Evolutionary conservation across 2,888 invertebrate genomes (phyloP).

Genomic region (Eutolmus rufibarbis): DNA sequence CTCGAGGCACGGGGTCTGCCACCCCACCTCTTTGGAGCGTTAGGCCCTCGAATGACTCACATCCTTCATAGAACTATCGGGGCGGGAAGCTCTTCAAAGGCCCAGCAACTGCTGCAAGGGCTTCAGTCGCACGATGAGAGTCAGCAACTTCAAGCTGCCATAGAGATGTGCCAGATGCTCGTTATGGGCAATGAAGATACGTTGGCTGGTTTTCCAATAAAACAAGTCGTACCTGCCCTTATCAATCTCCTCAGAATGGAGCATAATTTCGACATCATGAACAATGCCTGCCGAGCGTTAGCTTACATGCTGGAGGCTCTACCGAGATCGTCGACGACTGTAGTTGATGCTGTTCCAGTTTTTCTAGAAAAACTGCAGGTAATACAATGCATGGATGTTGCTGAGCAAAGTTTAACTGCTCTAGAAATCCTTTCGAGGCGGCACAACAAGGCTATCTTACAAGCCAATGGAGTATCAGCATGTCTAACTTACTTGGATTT

Average conservation of each 20-base stretch:
- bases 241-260: conserved; percentile 93
- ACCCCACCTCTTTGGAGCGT: conserved; percentile 94
- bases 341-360: conserved; percentile 96
- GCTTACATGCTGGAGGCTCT: conserved; percentile 99
- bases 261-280: conserved; percentile 99
- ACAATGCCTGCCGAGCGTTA: conserved; percentile 96
- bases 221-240: conserved; percentile 95
- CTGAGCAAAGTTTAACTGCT: conserved; percentile 97
- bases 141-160: conserved; percentile 94
- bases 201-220: conserved; percentile 96
- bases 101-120: conserved; percentile 90
- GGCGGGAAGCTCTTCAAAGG: conserved; percentile 85
- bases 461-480: conserved; percentile 93
- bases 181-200: conserved; percentile 99
- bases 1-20: conserved; percentile 94
- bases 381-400: conserved; percentile 99
- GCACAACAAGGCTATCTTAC: conserved; percentile 95
- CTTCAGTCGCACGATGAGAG: conserved; percentile 94
- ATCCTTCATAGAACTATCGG: conserved; percentile 93
- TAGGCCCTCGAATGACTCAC: conserved; percentile 97
- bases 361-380: conserved; percentile 96
- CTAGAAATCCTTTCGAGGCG: conserved; percentile 95
- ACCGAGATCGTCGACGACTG: conserved; percentile 93
- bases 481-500: conserved; percentile 97
- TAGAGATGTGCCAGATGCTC: conserved; percentile 97